Conservation (phyloP, 2,113 vertebrate genomes). For the Sebastes schlegelii region DNA sequence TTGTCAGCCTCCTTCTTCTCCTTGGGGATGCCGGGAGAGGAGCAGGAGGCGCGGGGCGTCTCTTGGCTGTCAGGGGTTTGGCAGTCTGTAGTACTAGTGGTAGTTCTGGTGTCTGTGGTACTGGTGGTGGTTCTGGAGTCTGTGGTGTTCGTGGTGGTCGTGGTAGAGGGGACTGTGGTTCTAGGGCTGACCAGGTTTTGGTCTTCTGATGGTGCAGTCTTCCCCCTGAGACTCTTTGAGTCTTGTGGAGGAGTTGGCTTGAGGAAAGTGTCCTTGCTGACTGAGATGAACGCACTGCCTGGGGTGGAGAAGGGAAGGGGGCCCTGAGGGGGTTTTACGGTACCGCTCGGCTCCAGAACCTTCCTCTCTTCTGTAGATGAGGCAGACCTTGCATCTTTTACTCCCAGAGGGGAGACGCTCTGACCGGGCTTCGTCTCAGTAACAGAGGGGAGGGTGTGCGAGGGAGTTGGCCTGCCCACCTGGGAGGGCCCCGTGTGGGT, state of each 20-base stretch:
- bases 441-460: constrained; percentile 20
- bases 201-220: constrained; percentile 14
- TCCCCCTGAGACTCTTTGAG: constrained; percentile 36
- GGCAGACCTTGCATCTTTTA: constrained; percentile 36
- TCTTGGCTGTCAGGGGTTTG: constrained; percentile 44
- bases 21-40: constrained; percentile 78
- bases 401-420: not conserved
- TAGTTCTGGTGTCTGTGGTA: constrained; percentile 3
- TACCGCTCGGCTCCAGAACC: constrained; percentile 25
- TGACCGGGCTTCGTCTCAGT: constrained; percentile 35
- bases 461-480: constrained; percentile 35
- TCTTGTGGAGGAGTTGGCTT: constrained; percentile 69
- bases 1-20: constrained; percentile 80
- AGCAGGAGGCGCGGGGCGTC: constrained; percentile 54
- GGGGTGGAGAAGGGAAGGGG: constrained; percentile 80
- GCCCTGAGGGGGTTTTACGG: constrained; percentile 54
- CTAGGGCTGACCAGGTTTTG: not conserved
- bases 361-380: constrained; percentile 40
- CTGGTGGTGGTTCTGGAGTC: not conserved
- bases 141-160: not conserved
- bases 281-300: constrained; percentile 83
- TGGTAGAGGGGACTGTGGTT: constrained; percentile 29
- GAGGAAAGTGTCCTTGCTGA: constrained; percentile 76
- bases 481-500: constrained; percentile 60
- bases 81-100: constrained; percentile 16